A percentile compares a stretch with the other conserved stretches of the same genome.
Evolutionary conservation across 2,888 invertebrate species (phyloP).

Genomic region (Adineta ricciae): DNA sequence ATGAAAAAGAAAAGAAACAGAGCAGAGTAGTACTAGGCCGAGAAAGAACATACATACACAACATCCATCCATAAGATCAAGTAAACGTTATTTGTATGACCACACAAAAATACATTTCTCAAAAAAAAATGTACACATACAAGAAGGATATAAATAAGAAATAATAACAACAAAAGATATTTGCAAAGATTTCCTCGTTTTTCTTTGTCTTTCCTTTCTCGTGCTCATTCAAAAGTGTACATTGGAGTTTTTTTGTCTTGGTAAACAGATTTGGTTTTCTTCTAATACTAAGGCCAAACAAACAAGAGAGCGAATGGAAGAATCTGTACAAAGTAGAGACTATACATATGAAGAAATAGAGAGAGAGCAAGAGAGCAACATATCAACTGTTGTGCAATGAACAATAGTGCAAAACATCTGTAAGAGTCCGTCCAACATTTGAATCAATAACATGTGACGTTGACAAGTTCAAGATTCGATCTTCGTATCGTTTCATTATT

Average conservation of each 20-base stretch:
- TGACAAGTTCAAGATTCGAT: constrained; percentile 78
- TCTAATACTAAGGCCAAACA: constrained; percentile 3
- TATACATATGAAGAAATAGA: background rate
- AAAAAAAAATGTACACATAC: constrained; percentile 14
- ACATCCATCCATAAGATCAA: background rate
- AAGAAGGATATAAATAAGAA: constrained; percentile 15
- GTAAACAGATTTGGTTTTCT: background rate
- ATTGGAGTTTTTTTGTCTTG: background rate
- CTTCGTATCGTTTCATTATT: constrained; percentile 83
- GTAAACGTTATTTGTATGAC: background rate
- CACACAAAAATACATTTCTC: constrained; percentile 15
- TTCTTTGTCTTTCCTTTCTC: background rate
- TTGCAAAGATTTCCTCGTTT: background rate
- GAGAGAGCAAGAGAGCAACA: background rate
- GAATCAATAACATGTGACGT: constrained; percentile 96
- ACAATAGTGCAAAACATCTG: constrained; percentile 54
- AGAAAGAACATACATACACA: constrained; percentile 14
- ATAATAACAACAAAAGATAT: background rate
- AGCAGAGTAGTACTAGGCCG: background rate
- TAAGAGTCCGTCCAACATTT: constrained; percentile 77
- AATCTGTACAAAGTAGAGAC: constrained; percentile 9
- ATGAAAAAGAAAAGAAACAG: background rate
- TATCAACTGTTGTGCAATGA: constrained; percentile 35
- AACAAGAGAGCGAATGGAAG: background rate
- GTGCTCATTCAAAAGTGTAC: background rate